Conservation (phyloP, 2,113 vertebrate species). For the Ictidomys tridecemlineatus region DNA sequence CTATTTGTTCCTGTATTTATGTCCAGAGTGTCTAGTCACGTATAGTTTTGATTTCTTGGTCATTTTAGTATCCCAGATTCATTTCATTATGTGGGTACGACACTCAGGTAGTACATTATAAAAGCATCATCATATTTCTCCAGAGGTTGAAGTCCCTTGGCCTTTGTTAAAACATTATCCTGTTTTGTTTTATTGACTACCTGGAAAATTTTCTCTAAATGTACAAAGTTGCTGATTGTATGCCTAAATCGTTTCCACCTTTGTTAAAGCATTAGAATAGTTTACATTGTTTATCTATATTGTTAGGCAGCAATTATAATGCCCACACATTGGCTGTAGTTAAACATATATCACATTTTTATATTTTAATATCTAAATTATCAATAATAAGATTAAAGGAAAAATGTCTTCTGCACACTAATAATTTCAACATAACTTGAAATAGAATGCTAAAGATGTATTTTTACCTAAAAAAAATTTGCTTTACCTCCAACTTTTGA, state of each 20-base stretch:
- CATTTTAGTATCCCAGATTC: background rate
- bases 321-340: background rate
- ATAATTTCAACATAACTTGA: background rate
- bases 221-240: background rate
- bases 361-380: slow-evolving; percentile 20
- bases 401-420: background rate
- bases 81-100: background rate
- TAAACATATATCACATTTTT: slow-evolving; percentile 14
- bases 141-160: background rate
- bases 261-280: slow-evolving; percentile 39
- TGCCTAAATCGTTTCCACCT: background rate
- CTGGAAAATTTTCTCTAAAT: slow-evolving; percentile 7
- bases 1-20: background rate
- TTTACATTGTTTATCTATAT: background rate
- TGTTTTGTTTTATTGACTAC: slow-evolving; percentile 50
- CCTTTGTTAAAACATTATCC: background rate
- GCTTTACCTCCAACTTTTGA: background rate
- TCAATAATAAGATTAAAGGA: background rate
- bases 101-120: rapidly evolving
- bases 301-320: slow-evolving; percentile 34
- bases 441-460: background rate
- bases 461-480: slow-evolving; percentile 32
- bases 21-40: rapidly evolving
- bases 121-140: background rate
- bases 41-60: background rate